Evolutionary conservation across 23 tunicate genomes (phyloP).

Genomic region (Botrylloides violaceus): DNA sequence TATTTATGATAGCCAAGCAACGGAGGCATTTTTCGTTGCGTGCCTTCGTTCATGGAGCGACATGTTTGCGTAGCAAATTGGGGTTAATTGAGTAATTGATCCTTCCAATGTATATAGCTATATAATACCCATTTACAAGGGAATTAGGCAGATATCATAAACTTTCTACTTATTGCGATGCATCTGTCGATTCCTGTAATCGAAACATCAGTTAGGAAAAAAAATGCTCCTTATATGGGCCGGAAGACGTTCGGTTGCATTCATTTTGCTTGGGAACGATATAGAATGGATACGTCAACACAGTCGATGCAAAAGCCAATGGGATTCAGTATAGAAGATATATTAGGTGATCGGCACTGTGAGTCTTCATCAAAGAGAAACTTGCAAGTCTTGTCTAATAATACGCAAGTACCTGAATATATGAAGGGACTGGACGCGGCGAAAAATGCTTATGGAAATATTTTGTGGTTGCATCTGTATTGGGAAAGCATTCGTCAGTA

Average conservation of each 20-base stretch:
- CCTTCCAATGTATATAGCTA: neutral
- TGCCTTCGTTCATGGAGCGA: neutral
- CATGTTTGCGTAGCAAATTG: slow-evolving; percentile 20
- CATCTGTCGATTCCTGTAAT: neutral
- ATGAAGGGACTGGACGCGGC: neutral
- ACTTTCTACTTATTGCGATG: neutral
- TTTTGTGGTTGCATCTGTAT: slow-evolving; percentile 1
- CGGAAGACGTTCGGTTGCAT: slow-evolving; percentile 1
- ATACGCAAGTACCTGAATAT: neutral
- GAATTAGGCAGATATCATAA: neutral
- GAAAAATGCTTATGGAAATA: neutral
- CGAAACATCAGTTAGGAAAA: neutral
- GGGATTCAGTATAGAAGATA: neutral
- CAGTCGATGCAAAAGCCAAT: neutral
- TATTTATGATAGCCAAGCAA: slow-evolving; percentile 9
- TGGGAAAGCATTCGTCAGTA: slow-evolving; percentile 12
- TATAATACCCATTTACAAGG: slow-evolving; percentile 2
- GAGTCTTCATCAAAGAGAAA: neutral
- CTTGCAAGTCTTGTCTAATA: neutral
- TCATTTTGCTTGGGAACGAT: neutral
- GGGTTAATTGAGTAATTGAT: slow-evolving; percentile 27
- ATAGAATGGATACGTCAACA: neutral
- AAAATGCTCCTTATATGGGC: neutral
- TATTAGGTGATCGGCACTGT: neutral
- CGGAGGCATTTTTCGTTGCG: neutral